Conservation (phyloP, 2,113 vertebrate species). For the Hippoglossus stenolepis region DNA sequence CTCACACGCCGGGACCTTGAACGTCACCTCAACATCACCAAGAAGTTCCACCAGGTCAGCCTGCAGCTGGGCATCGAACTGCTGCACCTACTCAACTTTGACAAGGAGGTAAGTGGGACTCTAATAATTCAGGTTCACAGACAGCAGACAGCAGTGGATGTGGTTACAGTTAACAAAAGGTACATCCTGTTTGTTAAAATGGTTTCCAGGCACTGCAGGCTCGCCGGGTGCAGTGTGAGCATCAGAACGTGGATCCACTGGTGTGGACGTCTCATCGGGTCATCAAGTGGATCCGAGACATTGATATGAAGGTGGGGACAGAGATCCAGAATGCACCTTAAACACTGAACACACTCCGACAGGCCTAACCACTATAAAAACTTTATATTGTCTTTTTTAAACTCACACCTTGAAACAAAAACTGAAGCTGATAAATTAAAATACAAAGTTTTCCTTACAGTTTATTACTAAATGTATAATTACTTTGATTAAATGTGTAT, state of each 20-base stretch:
- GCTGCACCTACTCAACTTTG: conserved; percentile 85
- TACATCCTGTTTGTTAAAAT: conserved; percentile 17
- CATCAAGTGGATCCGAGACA: conserved; percentile 88
- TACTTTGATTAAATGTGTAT: background rate
- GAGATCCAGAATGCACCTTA: background rate
- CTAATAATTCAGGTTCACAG: too few relatives aligned
- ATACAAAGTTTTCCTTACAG: background rate
- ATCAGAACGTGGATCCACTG: conserved; percentile 85
- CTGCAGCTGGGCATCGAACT: conserved; percentile 90
- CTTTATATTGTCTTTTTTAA: background rate
- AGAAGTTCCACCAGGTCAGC: conserved; percentile 90
- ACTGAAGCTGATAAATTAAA: background rate
- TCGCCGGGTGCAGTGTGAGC: conserved; percentile 85
- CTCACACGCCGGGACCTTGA: conserved; percentile 87
- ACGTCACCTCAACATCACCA: conserved; percentile 86
- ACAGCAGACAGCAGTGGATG: background rate
- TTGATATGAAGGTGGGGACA: conserved; percentile 87
- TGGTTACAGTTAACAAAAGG: background rate
- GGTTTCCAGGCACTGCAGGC: conserved; percentile 83
- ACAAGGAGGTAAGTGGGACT: conserved; percentile 84
- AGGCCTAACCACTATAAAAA: background rate
- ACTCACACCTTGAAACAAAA: background rate
- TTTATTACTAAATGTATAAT: background rate
- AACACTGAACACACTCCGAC: background rate
- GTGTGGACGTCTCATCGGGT: conserved; percentile 90